Base-by-base conservation (phyloP, 2,888 invertebrate genomes). In the Phaedon cochleariae region DNA sequence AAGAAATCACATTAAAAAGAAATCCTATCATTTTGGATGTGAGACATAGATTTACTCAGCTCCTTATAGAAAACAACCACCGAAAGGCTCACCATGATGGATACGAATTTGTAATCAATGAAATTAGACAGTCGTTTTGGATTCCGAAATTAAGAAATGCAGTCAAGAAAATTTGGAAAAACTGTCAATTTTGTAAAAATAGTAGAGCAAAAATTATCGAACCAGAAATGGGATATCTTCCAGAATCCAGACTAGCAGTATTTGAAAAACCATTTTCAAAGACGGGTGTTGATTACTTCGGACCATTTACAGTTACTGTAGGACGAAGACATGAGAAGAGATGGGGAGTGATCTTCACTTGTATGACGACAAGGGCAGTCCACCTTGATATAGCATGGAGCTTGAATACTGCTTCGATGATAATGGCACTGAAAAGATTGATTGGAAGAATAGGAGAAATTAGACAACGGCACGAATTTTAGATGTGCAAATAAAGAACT, bases 401-500 rank as follows among this genome's bases (percentile, higher is more conserved):
- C 6, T 51, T 60, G 48, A 52, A 10, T 52, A 60, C 60, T 31
- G 51, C 20, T 29, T 60, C 60, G n/a, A 31, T 46, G 17, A 51
- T 60, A 53, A 53, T 31, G 31, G 29, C 53, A 10, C 12, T 53
- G 12, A 53, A 26, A 26, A 53, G 53, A 18, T 29, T 49, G 20
- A 55, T 62, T n/a, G 26, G 31, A 26, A 53, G 62, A 37, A 34
- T 37, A 55, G 54, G 62, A 26, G 12, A n/a, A 20, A 15, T 45
- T 12, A 55, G 62, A 62, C 41, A 62, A 55, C 20, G 55, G 62
- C 7, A 61, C 61, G 9, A 61, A 41, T 29, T 37, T 61, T 9
- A 59, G 34, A 41, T 55, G 48, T 29, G 55, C 62, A 10, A 26
- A 54, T 4, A 34, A 54, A 26, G 51, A 51, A 26, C 51, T 51